Evolutionary conservation across 2,113 vertebrate genomes (phyloP).

Genomic region (Egretta garzetta): DNA sequence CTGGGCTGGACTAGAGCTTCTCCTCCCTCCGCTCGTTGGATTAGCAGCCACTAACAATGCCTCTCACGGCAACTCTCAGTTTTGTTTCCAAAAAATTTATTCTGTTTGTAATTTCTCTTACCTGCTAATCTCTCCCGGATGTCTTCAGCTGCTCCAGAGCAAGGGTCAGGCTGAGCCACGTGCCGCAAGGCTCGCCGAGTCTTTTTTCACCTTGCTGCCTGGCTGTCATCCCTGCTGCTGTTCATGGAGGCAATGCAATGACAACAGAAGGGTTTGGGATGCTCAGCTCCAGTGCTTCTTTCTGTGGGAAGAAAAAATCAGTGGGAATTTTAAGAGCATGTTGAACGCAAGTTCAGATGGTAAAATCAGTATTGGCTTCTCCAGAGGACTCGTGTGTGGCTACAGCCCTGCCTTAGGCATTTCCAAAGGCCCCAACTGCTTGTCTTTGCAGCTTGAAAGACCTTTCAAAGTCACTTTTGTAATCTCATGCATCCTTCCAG

Average conservation of each 20-base stretch:
- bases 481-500: background rate
- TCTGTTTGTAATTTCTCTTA: background rate
- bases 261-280: rapidly evolving
- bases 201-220: background rate
- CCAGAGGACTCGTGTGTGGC: background rate
- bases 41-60: background rate
- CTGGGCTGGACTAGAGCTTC: background rate
- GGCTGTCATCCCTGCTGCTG: background rate
- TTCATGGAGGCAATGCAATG: rapidly evolving
- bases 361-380: background rate
- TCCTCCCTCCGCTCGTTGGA: background rate
- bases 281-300: background rate
- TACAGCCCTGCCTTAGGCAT: background rate
- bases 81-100: background rate
- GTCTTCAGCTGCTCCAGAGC: background rate
- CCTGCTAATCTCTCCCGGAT: background rate
- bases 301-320: background rate
- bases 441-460: background rate
- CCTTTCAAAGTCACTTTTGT: background rate
- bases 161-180: background rate
- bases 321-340: background rate
- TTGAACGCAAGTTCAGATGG: background rate
- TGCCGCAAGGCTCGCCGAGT: rapidly evolving
- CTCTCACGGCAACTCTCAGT: background rate
- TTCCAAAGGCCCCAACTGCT: background rate